A percentile compares a stretch with the other conserved stretches of the same genome.
Conservation (phyloP, 2,888 invertebrate genomes). For the Pachydiplax longipennis region DNA sequence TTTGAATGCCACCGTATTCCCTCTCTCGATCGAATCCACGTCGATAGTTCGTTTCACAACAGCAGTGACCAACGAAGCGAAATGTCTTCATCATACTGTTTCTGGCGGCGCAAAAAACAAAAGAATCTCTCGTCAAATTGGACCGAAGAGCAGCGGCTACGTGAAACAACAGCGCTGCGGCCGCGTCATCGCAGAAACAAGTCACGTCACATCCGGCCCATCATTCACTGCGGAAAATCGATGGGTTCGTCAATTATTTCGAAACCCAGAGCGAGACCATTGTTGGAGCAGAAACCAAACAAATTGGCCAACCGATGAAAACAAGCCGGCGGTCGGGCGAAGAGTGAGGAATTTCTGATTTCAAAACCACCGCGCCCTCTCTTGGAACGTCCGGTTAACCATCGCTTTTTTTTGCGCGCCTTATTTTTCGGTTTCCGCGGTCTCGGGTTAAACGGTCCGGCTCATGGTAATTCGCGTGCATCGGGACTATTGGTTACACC, state of each 20-base stretch:
- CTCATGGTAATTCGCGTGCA: not conserved
- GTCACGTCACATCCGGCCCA: not conserved
- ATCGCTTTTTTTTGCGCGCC: not conserved
- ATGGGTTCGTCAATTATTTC: not conserved
- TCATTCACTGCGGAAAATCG: not conserved
- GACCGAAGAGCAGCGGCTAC: not conserved
- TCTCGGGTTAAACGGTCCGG: not conserved
- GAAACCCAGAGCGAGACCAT: not conserved
- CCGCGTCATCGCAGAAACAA: not conserved
- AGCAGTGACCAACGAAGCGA: not conserved
- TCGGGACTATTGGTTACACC: not conserved
- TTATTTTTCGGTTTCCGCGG: not conserved
- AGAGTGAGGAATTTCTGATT: not conserved
- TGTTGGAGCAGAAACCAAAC: not conserved
- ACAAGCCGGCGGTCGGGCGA: not conserved
- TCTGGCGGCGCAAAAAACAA: not conserved
- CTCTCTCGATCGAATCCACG: not conserved
- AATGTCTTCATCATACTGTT: not conserved
- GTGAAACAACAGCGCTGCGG: not conserved
- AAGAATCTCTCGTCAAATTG: not conserved
- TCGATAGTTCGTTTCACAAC: not conserved
- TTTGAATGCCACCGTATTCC: too few species aligned
- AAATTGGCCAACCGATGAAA: not conserved
- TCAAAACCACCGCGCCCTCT: not conserved
- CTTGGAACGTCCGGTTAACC: not conserved